Conservation (phyloP, 2,888 invertebrate species). For the Nemotelus nigrinus region DNA sequence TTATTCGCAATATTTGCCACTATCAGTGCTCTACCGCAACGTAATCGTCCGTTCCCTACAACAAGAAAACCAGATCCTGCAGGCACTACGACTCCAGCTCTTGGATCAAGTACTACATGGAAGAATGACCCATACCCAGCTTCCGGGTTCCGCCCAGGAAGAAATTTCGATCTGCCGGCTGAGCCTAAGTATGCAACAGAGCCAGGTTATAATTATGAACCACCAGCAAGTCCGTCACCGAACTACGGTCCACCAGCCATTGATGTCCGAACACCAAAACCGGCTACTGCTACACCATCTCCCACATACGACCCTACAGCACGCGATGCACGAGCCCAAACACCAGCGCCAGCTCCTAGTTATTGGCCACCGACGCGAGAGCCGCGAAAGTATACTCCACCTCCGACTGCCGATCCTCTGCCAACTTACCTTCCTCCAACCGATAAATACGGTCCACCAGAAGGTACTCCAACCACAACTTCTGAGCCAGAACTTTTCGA, state of each 20-base stretch:
- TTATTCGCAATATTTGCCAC: not conserved
- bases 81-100: not conserved
- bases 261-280: constrained; percentile 10
- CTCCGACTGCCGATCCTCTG: constrained; percentile 28
- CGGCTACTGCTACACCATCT: not conserved
- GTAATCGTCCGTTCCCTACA: constrained; percentile 25
- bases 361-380: constrained; percentile 29
- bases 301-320: not conserved
- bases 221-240: constrained; percentile 8
- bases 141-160: constrained; percentile 44
- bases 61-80: constrained; percentile 1
- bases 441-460: constrained; percentile 32
- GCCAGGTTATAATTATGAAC: constrained; percentile 6
- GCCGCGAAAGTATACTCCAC: constrained; percentile 10
- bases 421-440: constrained; percentile 26
- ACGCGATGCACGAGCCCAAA: too few species aligned
- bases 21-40: not conserved
- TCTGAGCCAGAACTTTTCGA: constrained; percentile 1
- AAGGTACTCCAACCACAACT: not conserved
- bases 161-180: constrained; percentile 42
- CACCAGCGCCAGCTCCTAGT: not conserved
- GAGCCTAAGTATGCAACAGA: constrained; percentile 30
- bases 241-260: constrained; percentile 31
- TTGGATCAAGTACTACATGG: not conserved
- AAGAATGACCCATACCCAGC: constrained; percentile 31